Base-by-base conservation (phyloP, 2,797 vertebrate species). In the Leptatherina wallacei region DNA sequence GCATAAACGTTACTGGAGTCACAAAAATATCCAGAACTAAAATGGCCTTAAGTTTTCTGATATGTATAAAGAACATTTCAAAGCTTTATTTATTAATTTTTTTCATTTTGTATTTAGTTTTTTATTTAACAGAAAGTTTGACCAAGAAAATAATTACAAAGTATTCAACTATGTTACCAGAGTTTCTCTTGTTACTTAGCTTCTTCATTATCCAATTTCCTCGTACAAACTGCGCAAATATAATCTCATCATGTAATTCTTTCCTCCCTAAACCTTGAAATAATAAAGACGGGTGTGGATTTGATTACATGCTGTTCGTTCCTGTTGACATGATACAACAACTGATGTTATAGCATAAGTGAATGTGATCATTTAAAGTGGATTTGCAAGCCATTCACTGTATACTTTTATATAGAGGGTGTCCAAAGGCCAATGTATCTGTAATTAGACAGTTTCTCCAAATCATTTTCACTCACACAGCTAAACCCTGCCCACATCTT, bases 1-100 rank as follows among this genome's bases (percentile, higher is more conserved):
- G 78, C 38, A 71, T 29, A 70, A 65, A 85, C 75, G 79, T 81
- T n/a, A 75, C 64, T 12, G 20, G 36, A 88, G 52, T 40, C 82
- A 44, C 62, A 80, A 75, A 89, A 85, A 81, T 82, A 80, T 77
- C 73, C 58, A 65, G 51, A 65, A 49, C 60, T 69, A 57, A 64
- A 65, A 77, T 47, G 49, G 33, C 40, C 40, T 47, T 1, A 57
- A 20, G 66, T 68, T 73, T 69, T 62, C 61, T 72, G 32, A 44
- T 38, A 55, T 29, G 36, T 18, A 58, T n/a, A 4, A 12, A n/a
- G 18, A n/a, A 47, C 20, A 47, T 47, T 47, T 47, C 7, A 2
- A 47, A n/a, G 18, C 2, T 47, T 47, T 47, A 47, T 47, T 49
- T 22, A 40, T 40, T 12, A 12, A 1, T 40, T 47, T 49, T 36